Conservation (phyloP, 2,113 vertebrate species). For the Colossoma macropomum region DNA sequence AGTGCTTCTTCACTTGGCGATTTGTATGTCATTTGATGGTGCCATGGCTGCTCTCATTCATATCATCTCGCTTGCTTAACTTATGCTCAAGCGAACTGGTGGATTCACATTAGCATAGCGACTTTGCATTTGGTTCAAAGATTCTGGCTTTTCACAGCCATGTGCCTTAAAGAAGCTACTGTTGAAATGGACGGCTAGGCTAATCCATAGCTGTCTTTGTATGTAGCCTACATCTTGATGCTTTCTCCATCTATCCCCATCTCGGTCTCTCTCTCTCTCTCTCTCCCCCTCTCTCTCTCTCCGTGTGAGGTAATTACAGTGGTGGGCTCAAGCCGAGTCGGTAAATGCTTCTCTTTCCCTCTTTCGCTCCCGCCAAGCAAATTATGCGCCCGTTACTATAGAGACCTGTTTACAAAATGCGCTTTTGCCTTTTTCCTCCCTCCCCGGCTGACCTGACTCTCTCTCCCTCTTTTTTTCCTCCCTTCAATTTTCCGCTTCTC, state of each 20-base stretch:
- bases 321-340: constrained; percentile 80
- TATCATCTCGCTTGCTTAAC: neutral
- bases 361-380: constrained; percentile 73
- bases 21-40: neutral
- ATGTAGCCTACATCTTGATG: constrained; percentile 10
- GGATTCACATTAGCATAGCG: neutral
- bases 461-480: constrained; percentile 36
- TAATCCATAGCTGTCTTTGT: constrained; percentile 14
- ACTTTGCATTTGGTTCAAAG: neutral
- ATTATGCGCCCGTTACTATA: constrained; percentile 80
- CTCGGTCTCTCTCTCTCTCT: neutral
- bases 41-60: neutral
- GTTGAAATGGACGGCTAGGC: neutral
- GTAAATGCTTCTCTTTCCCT: constrained; percentile 77
- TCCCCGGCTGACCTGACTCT: constrained; percentile 52
- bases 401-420: constrained; percentile 79
- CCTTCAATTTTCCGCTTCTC: constrained; percentile 47
- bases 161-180: neutral
- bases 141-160: neutral
- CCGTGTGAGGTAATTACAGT: constrained; percentile 79
- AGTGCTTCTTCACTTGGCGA: neutral
- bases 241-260: neutral
- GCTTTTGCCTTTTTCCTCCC: constrained; percentile 63
- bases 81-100: neutral
- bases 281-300: constrained; percentile 1